Base-by-base conservation (phyloP, 2,797 vertebrate species). In the Chloroceryle inda region DNA sequence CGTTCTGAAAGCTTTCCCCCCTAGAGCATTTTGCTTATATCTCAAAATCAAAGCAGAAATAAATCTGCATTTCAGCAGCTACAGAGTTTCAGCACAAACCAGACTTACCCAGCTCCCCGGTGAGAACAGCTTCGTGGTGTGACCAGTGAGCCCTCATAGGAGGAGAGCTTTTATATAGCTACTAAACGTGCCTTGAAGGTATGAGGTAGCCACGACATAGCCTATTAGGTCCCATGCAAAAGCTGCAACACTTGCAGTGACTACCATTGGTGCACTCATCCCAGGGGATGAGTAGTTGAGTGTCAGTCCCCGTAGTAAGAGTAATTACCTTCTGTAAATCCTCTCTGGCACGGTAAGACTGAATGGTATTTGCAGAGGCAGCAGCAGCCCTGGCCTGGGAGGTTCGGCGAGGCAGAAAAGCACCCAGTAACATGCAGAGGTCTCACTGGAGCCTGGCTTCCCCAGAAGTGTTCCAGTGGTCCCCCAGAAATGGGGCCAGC, bases 81-180 rank as follows among this genome's bases (percentile, higher is more conserved):
- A 7, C 19, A 27, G 68, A 67, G 26, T 38, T 23, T 85, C 87
- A 15, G 62, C 59, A 13, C 11, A 26, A 38, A 16, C 37, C 12
- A 8, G 47, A 95, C 95, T 96, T 85, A 96, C 95, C 88, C 86
- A 33, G 55, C 73, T 95, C 83, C 85, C 12, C 5, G 73, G 52
- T 4, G 69, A 89, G 77, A 72, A 40, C 40, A 61, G 35, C 37
- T 85, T 88, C 5, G 83, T 58, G 83, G 15, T 58, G 88, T 77
- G 88, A 61, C 88, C 80, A 13, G 49, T 4, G 71, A 37, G 38
- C 42, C 15, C 42, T 5, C 10, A n/a, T 3, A 12, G 55, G 6
- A 11, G 71, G 20, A 38, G 67, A 38, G 73, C 63, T 87, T 97
- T 95, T 95, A 97, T 96, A 84, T 26, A 56, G 88, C 69, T 47